Evolutionary conservation across 35 echinoderm and acorn worm genomes (phyloP).

Genomic region (Lytechinus variegatus): DNA sequence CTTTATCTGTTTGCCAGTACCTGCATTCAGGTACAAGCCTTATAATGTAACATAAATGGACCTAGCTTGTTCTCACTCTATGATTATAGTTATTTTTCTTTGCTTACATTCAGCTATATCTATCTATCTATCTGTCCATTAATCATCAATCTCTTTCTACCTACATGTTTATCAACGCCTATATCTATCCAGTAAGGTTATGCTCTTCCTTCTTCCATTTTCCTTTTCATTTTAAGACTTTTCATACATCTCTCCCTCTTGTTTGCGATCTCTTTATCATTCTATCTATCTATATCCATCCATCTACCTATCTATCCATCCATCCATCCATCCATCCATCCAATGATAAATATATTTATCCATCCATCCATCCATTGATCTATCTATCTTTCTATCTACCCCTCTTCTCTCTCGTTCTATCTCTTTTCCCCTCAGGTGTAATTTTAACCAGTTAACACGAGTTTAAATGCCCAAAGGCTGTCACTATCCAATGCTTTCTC

Average conservation of each 20-base stretch:
- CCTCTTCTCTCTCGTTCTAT: neutral
- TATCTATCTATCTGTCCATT: neutral
- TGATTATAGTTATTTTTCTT: neutral
- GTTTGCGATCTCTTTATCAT: too few relatives aligned
- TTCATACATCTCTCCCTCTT: too few relatives aligned
- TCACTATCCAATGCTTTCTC: neutral
- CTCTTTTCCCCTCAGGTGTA: neutral
- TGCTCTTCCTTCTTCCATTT: too few relatives aligned
- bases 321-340: too few relatives aligned
- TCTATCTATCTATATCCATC: too few relatives aligned
- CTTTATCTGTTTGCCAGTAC: neutral
- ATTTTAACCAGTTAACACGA: slow-evolving; percentile 32
- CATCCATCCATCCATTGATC: too few relatives aligned
- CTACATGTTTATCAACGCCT: too few relatives aligned
- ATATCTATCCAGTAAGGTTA: too few relatives aligned
- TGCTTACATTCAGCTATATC: neutral
- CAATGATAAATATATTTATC: too few relatives aligned
- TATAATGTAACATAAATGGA: too few relatives aligned
- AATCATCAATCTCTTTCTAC: neutral
- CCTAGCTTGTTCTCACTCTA: neutral
- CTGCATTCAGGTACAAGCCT: neutral
- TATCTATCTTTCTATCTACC: neutral
- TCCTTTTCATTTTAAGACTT: too few relatives aligned
- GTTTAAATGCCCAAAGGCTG: neutral
- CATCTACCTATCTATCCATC: too few relatives aligned